Percentiles rank a stretch among this genome's conserved stretches.
These are phyloP conservation scores for Phalangium opilio DNA, from an alignment of 2,888 invertebrate genomes.

Conservation along the genomic window DNA sequence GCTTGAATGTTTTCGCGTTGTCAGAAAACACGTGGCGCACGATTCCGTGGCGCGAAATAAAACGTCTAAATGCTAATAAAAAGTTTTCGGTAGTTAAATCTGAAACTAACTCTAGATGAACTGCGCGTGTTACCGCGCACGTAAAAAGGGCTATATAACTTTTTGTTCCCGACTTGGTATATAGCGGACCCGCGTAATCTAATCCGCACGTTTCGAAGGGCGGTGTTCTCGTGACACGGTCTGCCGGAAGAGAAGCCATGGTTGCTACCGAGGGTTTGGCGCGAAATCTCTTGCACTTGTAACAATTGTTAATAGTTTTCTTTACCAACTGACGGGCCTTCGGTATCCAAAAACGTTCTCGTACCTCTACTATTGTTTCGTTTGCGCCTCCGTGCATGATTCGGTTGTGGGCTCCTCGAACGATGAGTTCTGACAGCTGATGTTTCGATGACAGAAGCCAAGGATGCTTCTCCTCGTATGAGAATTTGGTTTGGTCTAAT, in stretches of 20 bases:
- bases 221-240: not conserved
- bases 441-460: no score
- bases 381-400: not conserved
- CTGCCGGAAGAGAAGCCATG: not conserved
- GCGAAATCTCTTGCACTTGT: constrained; percentile 1
- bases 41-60: constrained; percentile 2
- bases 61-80: constrained; percentile 2
- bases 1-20: constrained; percentile 3
- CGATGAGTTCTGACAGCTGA: no score
- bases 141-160: no score
- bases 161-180: no score
- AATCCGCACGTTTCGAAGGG: no score
- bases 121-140: no score
- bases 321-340: not conserved
- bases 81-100: not conserved
- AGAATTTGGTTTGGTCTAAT: no score
- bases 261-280: not conserved
- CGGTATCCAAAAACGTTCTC: constrained; percentile 3
- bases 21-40: not conserved
- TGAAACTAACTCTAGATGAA: no score
- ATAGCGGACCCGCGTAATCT: no score
- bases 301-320: not conserved
- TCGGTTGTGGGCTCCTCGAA: not conserved
- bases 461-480: no score
- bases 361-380: constrained; percentile 1